Evolutionary conservation across 2,797 vertebrate species (phyloP).

Genomic region (Schizopygopsis pylzovi): DNA sequence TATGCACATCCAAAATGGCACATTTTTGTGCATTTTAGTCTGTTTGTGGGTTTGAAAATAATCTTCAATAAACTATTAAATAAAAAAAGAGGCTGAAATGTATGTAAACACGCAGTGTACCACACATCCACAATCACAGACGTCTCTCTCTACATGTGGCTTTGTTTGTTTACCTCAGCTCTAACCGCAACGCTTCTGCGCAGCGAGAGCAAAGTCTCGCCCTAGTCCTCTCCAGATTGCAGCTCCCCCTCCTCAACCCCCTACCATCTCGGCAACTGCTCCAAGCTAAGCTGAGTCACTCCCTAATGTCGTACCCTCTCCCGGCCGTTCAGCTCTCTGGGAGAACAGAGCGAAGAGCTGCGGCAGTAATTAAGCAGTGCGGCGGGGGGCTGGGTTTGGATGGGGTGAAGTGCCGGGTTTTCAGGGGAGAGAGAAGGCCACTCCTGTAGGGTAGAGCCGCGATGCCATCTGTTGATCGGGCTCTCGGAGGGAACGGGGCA

Average conservation of each 20-base stretch:
- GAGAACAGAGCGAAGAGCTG: constrained; percentile 8
- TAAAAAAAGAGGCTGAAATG: neutral
- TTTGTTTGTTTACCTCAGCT: constrained; percentile 59
- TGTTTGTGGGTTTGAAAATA: neutral
- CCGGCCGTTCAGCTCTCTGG: constrained; percentile 32
- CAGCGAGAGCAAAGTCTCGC: constrained; percentile 51
- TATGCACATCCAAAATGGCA: neutral
- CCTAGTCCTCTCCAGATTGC: constrained; percentile 40
- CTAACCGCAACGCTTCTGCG: constrained; percentile 38
- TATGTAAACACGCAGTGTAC: neutral
- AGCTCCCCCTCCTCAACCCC: constrained; percentile 29
- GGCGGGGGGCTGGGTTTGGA: constrained; percentile 38
- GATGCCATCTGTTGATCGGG: constrained; percentile 60
- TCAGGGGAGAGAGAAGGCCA: constrained; percentile 31
- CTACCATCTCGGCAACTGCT: constrained; percentile 30
- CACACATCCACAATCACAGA: constrained; percentile 28
- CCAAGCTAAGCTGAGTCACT: constrained; percentile 38
- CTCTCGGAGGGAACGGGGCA: constrained; percentile 45
- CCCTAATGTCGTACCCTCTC: constrained; percentile 32
- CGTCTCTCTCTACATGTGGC: constrained; percentile 48
- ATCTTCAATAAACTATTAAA: neutral
- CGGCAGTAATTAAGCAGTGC: constrained; percentile 56
- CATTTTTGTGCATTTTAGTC: neutral
- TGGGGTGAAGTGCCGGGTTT: constrained; percentile 29
- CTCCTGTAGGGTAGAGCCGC: constrained; percentile 43